Base-by-base conservation (phyloP, 1,140 invertebrate species). In the Aphelinus certus region DNA sequence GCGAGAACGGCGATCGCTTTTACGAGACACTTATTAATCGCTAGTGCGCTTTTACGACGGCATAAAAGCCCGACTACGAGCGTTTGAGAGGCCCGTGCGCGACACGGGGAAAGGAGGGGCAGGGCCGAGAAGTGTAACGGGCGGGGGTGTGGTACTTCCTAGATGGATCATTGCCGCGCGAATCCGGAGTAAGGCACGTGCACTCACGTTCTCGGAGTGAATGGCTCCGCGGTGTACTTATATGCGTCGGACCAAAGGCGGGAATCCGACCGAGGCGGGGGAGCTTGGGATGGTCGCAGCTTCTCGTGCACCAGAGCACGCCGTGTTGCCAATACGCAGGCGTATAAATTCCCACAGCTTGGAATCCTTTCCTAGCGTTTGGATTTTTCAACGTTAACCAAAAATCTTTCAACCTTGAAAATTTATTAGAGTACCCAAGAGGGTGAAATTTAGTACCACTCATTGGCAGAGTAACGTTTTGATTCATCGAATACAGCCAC, bases 21-120 rank as follows among this genome's bases (percentile, higher is more conserved):
- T 88, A 88, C 86, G 87, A 88, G 85, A 88, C 87, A 88, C 86
- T 88, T 87, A 88, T 88, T 88, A 88, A 88, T 88, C 88, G 86
- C 87, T 87, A 88, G 84, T 83, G 76, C 82, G 79, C 81, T 88
- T 88, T 88, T 88, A 88, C 85, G 86, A 87, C 76, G 79, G 51
- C 85, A 85, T 88, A 87, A 87, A 87, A 87, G 84, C 85, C 79
- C 85, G 79, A 78, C 80, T 83, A 86, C 85, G 85, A 85, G 79
- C 83, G 77, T 84, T 84, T 83, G 83, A 86, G 83, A 83, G 82
- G 7, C 57, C 7, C 53, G 46, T n/a, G 56, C 55, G 7, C 55
- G 46, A 53, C 4, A 53, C 4, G 9, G 51, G 9, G 51, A 47
- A n/a, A 64, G 46, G 7, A 4, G n/a, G 6, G 51, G 55, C 3